These are phyloP conservation scores for Glossophaga mutica DNA, from an alignment of 2,797 vertebrate species.

Conservation along the genomic window DNA sequence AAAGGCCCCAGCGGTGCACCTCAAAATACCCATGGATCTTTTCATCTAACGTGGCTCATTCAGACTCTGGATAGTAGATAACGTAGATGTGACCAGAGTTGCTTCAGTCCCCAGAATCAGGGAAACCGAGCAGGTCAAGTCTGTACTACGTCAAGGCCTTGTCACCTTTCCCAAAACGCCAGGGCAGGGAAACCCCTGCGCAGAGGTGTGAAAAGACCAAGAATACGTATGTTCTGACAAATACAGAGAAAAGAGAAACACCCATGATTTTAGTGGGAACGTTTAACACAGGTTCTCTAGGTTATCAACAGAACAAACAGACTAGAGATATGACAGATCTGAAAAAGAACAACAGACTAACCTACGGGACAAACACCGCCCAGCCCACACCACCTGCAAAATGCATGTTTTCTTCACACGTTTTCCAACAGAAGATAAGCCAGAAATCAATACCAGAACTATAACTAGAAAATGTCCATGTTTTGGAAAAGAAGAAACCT, in stretches of 20 bases:
- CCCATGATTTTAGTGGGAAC: neutral
- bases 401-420: neutral
- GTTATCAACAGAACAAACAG: neutral
- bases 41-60: neutral
- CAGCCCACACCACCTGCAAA: neutral
- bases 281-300: neutral
- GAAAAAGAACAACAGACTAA: neutral
- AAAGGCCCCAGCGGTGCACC: fast-evolving
- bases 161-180: neutral
- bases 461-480: neutral
- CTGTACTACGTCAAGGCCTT: fast-evolving
- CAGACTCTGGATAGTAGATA: neutral
- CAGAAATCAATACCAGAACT: neutral
- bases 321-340: neutral
- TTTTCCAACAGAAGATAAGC: neutral
- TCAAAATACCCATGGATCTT: neutral
- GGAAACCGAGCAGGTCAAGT: neutral
- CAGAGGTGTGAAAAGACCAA: neutral
- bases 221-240: neutral
- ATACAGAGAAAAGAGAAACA: neutral
- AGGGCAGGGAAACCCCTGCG: neutral
- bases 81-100: neutral
- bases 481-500: neutral
- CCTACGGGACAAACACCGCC: neutral
- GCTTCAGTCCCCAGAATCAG: neutral